Evolutionary conservation across 1,140 invertebrate species (phyloP), one percentile per base, ranked within the genome.

Genomic region (Achatina immaculata): DNA sequence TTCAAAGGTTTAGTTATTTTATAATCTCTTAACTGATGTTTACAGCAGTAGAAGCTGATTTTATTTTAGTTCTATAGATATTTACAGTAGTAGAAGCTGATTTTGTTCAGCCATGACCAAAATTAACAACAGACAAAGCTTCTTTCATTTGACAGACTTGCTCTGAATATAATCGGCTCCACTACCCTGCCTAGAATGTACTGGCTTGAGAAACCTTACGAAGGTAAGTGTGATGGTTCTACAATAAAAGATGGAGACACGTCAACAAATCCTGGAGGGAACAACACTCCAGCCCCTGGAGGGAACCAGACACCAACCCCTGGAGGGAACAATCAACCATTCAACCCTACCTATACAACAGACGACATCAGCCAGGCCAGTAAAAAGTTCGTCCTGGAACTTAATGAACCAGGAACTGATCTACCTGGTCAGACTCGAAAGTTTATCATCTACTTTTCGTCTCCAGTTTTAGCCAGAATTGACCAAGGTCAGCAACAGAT

Each of bases 361-460:
- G 43, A 48, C 34, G 38, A 40, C 36, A 74, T 58, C 76, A 19
- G 34, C 31, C 31, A 34, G 24, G 34, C 78, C 43, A 82, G 77
- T 40, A 84, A 36, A 11, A 83, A 82, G 75, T 89, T 89, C 65
- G 80, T 89, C 24, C 58, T 89, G 80, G 88, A 89, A 74, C 79
- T 89, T 6, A 85, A 88, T 66, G 88, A 89, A 83, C 88, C 86
- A 2, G 87, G 87, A 0, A 81, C 80, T 24, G 81, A 82, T 6
- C 81, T 89, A 14, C 87, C 87, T 24, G 69, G 80, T 1, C 86
- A 87, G 81, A 88, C 86, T 0, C 78, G 88, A 55, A 88, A 88
- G 66, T 89, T 85, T 51, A 76, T 86, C 11, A 24, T 88, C 21
- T 89, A 87, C 78, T 89, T 89, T 80, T 84, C 86, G 36, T 45